These are phyloP conservation scores for Pteronotus mesoamericanus DNA, from an alignment of 2,797 vertebrate species.

Conservation along the genomic window DNA sequence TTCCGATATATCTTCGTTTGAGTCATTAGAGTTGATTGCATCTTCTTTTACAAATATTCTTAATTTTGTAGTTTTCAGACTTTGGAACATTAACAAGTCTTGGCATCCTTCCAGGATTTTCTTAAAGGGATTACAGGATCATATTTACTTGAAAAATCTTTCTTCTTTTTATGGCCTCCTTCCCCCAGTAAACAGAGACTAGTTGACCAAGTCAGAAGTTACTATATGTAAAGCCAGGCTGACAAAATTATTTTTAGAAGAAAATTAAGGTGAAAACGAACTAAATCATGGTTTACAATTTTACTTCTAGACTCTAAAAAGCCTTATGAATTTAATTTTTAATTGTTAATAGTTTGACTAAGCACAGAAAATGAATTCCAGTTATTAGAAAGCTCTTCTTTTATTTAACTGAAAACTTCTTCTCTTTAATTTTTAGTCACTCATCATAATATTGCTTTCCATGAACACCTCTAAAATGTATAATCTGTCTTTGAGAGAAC, in stretches of 20 bases:
- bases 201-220: background rate
- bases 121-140: background rate
- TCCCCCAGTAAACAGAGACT: background rate
- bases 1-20: background rate
- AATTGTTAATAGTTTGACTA: background rate
- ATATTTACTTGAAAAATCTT: background rate
- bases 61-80: background rate
- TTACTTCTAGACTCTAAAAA: background rate
- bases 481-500: background rate
- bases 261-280: constrained; percentile 27
- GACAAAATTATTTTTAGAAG: constrained; percentile 12
- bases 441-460: background rate
- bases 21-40: background rate
- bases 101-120: background rate
- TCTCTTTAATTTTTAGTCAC: background rate
- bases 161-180: background rate
- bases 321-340: constrained; percentile 29
- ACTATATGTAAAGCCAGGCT: background rate
- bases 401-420: background rate
- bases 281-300: background rate
- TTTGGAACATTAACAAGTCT: background rate
- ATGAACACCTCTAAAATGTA: background rate
- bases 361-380: constrained; percentile 2
- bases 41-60: background rate
- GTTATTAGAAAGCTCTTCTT: background rate